Base-by-base conservation (phyloP, 2,113 vertebrate genomes). In the Deroptyus accipitrinus region DNA sequence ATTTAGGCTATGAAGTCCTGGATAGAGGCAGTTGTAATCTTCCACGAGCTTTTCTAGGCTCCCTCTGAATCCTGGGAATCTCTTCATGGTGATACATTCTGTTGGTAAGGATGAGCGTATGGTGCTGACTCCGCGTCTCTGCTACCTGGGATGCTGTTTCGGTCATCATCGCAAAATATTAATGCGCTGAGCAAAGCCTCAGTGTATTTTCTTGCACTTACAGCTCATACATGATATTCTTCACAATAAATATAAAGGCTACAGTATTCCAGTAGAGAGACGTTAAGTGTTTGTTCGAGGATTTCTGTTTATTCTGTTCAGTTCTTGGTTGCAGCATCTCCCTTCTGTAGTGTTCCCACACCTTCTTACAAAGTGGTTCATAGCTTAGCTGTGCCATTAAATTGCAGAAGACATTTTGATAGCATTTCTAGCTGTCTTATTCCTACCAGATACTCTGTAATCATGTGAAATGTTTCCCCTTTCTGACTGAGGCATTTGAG, bases 71-170 rank as follows among this genome's bases (percentile, higher is more conserved):
- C 59, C 90, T 9, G 12, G 4, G 20, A 12, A 2, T 35, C 49
- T 48, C 41, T 48, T 35, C 44, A 0, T 44, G 30, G 44, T 0
- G 8, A 6, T 61, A 5, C 0, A 15, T 15, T 23, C 44, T 55
- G 23, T 57, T 72, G 22, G 33, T 15, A 37, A 67, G 52, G 69
- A 5, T 19, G 44, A 41, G 20, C 0, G 5, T 49, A 10, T 57
- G 41, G 46, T 55, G 63, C 80, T 30, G 31, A 10, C 30, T 52
- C 42, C 1, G 1, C 41, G 49, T 33, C 31, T n/a, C 23, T 54
- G 52, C 61, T 57, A 27, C 85, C 59, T 20, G 54, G 18, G 74
- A 19, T 42, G 51, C 15, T 17, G 44, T 33, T 68, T 24, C 4
- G 54, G 72, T 70, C 13, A 0, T 28, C 1, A 2, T n/a, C 2